phyloP scores from a whole-genome alignment of 2,113 vertebrate species.

The Tragelaphus buxtoni region DNA sequence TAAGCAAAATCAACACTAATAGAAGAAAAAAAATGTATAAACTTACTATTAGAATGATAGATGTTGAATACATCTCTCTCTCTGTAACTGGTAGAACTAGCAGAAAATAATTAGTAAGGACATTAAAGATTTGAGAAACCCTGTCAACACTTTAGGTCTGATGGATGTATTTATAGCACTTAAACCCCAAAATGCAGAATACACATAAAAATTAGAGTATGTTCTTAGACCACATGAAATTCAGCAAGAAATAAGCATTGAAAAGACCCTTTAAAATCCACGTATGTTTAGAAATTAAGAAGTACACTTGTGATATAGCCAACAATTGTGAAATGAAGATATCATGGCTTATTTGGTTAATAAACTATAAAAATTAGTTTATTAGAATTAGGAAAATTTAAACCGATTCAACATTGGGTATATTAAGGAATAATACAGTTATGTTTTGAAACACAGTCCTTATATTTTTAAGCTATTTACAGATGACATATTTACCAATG shows the following conservation, averaged over 20 bases:
- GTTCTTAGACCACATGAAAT: not conserved
- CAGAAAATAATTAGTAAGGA: not conserved
- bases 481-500: not conserved
- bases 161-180: not conserved
- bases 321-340: not conserved
- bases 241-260: not conserved
- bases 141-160: not conserved
- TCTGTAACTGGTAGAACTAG: not conserved
- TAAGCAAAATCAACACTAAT: too few species aligned
- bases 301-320: not conserved
- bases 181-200: not conserved
- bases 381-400: not conserved
- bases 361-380: not conserved
- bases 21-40: not conserved
- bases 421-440: not conserved
- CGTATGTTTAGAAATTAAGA: not conserved
- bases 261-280: not conserved
- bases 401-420: not conserved
- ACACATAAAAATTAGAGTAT: not conserved
- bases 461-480: not conserved
- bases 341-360: not conserved
- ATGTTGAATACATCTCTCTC: not conserved
- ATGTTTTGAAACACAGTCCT: not conserved
- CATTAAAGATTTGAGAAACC: not conserved
- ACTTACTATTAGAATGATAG: not conserved